Evolutionary conservation across 2,888 invertebrate genomes (phyloP).

Genomic region (Agrilus biguttatus): DNA sequence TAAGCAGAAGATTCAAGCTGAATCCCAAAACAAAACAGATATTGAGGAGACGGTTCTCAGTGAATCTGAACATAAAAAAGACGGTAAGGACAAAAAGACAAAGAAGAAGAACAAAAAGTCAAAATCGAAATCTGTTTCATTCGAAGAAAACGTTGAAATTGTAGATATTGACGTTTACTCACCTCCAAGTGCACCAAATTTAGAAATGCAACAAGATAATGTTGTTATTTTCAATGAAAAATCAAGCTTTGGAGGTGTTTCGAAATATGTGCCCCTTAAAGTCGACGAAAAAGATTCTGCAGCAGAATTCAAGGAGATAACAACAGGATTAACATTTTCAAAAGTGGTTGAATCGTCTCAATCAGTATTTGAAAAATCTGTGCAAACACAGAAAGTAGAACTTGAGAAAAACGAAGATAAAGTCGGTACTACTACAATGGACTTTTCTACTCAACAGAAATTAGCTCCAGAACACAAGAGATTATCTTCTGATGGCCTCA

Average conservation of each 20-base stretch:
- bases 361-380: background rate
- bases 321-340: too few species aligned
- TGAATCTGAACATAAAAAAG: conserved; percentile 7
- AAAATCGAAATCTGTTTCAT: conserved; percentile 24
- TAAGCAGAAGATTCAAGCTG: conserved; percentile 8
- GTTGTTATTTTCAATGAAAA: too few species aligned
- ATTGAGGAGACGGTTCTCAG: conserved; percentile 26
- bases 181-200: background rate
- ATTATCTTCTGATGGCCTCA: too few species aligned
- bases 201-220: conserved; percentile 1
- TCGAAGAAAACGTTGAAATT: conserved; percentile 23
- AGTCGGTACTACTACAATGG: too few species aligned
- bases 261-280: too few species aligned
- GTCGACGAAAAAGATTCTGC: too few species aligned
- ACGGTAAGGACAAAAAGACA: too few species aligned
- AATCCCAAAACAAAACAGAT: conserved; percentile 22
- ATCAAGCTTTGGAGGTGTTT: too few species aligned
- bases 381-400: background rate
- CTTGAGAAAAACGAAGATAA: background rate
- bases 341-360: background rate
- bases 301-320: too few species aligned
- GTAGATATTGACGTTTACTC: conserved; percentile 12
- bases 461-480: too few species aligned
- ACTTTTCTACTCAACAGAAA: too few species aligned
- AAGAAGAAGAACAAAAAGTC: conserved; percentile 12